Evolutionary conservation across 2,888 invertebrate species (phyloP), one percentile per base, ranked within the genome.

Genomic region (Diadegma fenestrale): DNA sequence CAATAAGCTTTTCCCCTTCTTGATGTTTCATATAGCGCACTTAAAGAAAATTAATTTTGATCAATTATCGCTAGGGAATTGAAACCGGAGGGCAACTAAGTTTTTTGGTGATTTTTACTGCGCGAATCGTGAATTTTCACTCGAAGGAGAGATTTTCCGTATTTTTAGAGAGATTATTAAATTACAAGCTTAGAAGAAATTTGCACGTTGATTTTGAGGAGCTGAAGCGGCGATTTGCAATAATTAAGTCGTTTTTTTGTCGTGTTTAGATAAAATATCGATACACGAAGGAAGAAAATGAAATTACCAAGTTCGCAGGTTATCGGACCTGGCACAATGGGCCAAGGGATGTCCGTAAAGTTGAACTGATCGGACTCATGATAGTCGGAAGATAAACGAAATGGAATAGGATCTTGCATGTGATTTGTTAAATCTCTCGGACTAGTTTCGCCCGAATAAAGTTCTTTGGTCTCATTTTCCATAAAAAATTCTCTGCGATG

Each of bases 301-400:
- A 77, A 43, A 71, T 72, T 22, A 82, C 86, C 86, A 5, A 63
- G 66, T 17, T 82, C 66, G 26, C 85, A 86, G 8, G 76, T 41
- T 48, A 86, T 85, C 26, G 86, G 86, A 37, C 86, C 86, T 2
- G 86, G 86, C 2, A 84, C 43, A 26, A 86, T 48, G 7, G 86
- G 85, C 86, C 86, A 86, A 41, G 85, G 76, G 26, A 43, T 79
- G 4, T 82, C 73, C 37, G 73, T 69, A 4, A 69, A n/a, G 17
- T 69, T 61, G 10, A 22, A 26, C 33, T 54, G 63, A 19, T 78
- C 61, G 1, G 63, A 2, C 12, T 73, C 22, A 43, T 26, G 45
- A 17, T 26, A 63, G 43, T 45, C 37, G 19, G 17, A 1, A 14
- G 30, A 51, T 10, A 63, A 30, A 30, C 66, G 45, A 10, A 63